These are phyloP conservation scores for Bombus polaris DNA, from an alignment of 1,140 invertebrate genomes.

Conservation along the genomic window DNA sequence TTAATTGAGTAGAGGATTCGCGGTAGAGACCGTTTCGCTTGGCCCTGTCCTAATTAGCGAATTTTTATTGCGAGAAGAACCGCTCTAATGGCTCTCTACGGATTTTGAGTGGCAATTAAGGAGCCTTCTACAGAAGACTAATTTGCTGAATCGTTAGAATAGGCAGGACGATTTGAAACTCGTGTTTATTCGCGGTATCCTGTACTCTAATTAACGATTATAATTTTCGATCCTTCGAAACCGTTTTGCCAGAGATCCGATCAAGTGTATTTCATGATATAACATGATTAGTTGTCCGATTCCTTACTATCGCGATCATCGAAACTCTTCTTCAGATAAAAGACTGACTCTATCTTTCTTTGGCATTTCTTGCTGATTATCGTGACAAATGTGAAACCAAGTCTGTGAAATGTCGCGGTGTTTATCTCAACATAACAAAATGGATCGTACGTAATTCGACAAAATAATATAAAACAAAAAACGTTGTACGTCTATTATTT, in stretches of 20 bases:
- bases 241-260: too few species aligned
- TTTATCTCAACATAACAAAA: too few species aligned
- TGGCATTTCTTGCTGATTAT: too few species aligned
- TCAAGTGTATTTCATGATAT: neutral
- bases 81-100: neutral
- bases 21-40: neutral
- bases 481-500: too few species aligned
- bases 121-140: neutral
- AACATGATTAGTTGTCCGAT: neutral
- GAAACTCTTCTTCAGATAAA: neutral
- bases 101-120: slow-evolving; percentile 23
- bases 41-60: slow-evolving; percentile 27
- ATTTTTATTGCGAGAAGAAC: slow-evolving; percentile 1
- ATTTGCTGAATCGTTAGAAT: neutral
- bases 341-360: too few species aligned
- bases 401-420: too few species aligned
- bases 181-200: neutral
- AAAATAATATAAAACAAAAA: too few species aligned
- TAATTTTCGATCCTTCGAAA: neutral
- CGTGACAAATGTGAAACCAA: too few species aligned
- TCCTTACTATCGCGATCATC: too few species aligned
- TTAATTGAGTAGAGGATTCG: neutral
- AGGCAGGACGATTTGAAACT: neutral
- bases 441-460: too few species aligned
- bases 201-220: neutral